A percentile compares a stretch with the other conserved stretches of the same genome.
phyloP scores from a whole-genome alignment of 1,140 invertebrate genomes.

The Lordiphosa stackelbergi region DNA sequence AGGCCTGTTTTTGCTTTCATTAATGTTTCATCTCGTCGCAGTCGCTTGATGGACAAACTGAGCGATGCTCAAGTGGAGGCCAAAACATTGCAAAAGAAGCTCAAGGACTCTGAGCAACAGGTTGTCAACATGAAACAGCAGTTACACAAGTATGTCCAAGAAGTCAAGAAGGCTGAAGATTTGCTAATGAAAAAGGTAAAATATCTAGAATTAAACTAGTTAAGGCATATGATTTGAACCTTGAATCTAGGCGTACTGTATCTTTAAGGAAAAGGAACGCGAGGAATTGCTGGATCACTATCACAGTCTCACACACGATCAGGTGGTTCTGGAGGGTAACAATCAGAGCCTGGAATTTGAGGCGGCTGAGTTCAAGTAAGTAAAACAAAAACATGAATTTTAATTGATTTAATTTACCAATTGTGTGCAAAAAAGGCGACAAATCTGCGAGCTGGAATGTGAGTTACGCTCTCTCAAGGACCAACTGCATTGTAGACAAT shows the following conservation, averaged over 20 bases:
- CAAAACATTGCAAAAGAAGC: constrained; percentile 78
- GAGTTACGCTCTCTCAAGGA: constrained; percentile 53
- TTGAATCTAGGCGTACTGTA: constrained; percentile 42
- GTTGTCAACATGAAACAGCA: constrained; percentile 81
- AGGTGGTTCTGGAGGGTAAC: constrained; percentile 81
- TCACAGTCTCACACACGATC: constrained; percentile 81
- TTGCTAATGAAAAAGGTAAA: constrained; percentile 80
- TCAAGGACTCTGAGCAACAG: constrained; percentile 80
- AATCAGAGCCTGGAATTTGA: constrained; percentile 83
- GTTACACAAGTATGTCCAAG: constrained; percentile 82
- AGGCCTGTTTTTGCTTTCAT: constrained; percentile 32
- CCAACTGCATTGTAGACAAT: constrained; percentile 43
- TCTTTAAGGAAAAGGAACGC: constrained; percentile 81
- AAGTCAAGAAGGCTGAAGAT: constrained; percentile 82
- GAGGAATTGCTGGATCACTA: constrained; percentile 83
- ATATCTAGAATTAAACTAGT: constrained; percentile 13
- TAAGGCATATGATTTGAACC: constrained; percentile 17
- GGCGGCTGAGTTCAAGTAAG: constrained; percentile 79
- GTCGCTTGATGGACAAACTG: constrained; percentile 58
- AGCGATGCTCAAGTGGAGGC: constrained; percentile 77
- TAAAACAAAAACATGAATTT: neutral
- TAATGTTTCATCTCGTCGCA: constrained; percentile 24
- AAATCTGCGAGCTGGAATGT: constrained; percentile 61
- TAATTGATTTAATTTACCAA: neutral
- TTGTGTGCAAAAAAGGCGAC: constrained; percentile 36